These are phyloP conservation scores for Bedellia somnulentella DNA, from an alignment of 2,888 invertebrate genomes.

Conservation along the genomic window DNA sequence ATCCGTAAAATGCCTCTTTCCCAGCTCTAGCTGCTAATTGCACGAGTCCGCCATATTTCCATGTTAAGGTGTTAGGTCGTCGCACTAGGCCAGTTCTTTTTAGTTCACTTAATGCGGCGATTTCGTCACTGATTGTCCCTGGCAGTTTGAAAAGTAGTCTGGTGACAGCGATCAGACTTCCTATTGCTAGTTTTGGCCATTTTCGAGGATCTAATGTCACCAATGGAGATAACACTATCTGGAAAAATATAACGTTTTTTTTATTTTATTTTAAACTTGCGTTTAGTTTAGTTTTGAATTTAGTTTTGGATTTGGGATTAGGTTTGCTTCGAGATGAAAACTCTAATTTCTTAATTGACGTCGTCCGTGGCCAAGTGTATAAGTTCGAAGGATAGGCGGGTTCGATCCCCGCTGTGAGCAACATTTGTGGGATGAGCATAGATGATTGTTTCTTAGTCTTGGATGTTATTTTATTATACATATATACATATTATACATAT, in stretches of 20 bases:
- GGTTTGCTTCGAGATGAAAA: no score
- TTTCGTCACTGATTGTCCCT: constrained; percentile 26
- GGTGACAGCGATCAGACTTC: constrained; percentile 17
- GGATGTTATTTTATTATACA: no score
- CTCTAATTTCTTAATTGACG: no score
- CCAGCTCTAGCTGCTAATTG: constrained; percentile 34
- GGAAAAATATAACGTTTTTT: constrained; percentile 12
- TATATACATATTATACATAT: no score
- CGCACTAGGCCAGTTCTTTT: constrained; percentile 27
- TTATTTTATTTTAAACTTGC: constrained; percentile 1
- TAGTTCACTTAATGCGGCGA: constrained; percentile 31
- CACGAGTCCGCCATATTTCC: constrained; percentile 43
- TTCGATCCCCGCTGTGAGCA: no score
- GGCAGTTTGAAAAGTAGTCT: constrained; percentile 27
- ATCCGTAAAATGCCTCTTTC: constrained; percentile 27
- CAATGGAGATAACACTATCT: constrained; percentile 41
- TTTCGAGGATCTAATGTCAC: constrained; percentile 44
- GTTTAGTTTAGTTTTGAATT: not conserved
- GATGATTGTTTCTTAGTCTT: no score
- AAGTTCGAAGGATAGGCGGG: no score
- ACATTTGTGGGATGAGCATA: no score
- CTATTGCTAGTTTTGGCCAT: constrained; percentile 32
- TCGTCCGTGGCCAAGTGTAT: no score
- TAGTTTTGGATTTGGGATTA: no score
- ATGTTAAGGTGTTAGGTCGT: constrained; percentile 32